Percentiles rank a stretch among this genome's conserved stretches.
phyloP scores from a whole-genome alignment of 2,113 vertebrate species.

The Sprattus sprattus region DNA sequence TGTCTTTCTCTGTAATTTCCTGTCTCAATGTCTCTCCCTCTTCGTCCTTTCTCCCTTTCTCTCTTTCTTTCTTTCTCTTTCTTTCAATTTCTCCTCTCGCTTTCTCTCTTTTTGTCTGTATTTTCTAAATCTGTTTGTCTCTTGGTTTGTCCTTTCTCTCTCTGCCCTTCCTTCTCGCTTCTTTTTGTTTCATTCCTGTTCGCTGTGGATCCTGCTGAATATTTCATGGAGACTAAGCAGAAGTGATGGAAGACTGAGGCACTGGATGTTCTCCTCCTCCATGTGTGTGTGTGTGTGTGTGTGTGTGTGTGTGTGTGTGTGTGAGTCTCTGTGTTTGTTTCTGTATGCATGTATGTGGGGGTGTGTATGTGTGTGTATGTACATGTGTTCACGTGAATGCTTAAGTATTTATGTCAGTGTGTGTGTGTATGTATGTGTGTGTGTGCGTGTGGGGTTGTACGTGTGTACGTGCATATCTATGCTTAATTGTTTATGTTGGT shows the following conservation, averaged over 20 bases:
- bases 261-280: conserved; percentile 2
- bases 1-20: background rate
- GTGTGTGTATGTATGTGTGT: background rate
- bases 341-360: background rate
- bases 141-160: background rate
- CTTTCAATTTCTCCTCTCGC: background rate
- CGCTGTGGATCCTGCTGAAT: conserved; percentile 3
- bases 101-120: background rate
- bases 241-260: background rate
- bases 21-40: background rate
- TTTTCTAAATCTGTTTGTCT: background rate
- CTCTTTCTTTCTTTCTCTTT: background rate
- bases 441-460: background rate
- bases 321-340: conserved; percentile 16
- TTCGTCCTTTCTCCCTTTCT: background rate
- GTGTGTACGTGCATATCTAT: background rate
- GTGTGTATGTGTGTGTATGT: background rate
- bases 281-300: background rate
- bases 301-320: conserved; percentile 14
- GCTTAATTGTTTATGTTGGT: background rate
- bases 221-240: conserved; percentile 2
- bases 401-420: background rate
- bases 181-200: background rate
- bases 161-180: background rate
- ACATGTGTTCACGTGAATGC: background rate